A percentile compares a stretch with the other conserved stretches of the same genome.
These are phyloP conservation scores for Polypedilum vanderplanki DNA, from an alignment of 1,140 invertebrate genomes.

Conservation along the genomic window DNA sequence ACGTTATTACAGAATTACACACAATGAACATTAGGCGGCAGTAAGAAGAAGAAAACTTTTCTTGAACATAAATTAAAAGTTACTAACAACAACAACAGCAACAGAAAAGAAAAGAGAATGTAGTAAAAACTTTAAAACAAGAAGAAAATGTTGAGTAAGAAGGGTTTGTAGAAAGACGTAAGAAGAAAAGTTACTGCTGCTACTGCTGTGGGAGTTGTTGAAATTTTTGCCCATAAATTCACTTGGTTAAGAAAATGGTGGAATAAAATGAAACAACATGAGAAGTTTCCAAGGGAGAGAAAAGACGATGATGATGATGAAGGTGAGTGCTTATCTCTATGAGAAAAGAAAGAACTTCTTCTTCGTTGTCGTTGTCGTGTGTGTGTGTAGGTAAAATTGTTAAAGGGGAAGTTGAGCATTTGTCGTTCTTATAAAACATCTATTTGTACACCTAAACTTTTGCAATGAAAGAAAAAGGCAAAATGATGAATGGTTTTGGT, in stretches of 20 bases:
- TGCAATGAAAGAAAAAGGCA: neutral
- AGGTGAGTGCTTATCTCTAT: neutral
- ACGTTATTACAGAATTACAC: too few species aligned
- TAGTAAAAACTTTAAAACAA: neutral
- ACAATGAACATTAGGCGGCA: too few species aligned
- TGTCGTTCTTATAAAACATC: neutral
- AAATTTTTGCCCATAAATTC: too few species aligned
- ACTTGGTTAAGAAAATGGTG: neutral
- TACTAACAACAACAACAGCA: neutral
- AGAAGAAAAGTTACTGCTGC: too few species aligned
- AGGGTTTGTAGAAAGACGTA: neutral
- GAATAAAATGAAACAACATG: neutral
- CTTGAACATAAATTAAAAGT: neutral
- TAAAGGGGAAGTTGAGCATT: neutral
- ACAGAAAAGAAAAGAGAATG: neutral
- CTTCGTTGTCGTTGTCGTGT: too few species aligned
- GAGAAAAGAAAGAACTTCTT: neutral
- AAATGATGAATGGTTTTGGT: constrained; percentile 22
- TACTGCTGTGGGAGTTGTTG: too few species aligned
- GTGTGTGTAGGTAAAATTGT: constrained; percentile 7
- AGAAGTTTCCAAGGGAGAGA: constrained; percentile 5
- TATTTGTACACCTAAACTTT: constrained; percentile 13
- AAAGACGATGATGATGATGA: neutral
- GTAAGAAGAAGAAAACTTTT: neutral
- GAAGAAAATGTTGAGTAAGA: neutral